Base-by-base conservation (phyloP, 2,113 vertebrate species). In the Taurulus bubalis region DNA sequence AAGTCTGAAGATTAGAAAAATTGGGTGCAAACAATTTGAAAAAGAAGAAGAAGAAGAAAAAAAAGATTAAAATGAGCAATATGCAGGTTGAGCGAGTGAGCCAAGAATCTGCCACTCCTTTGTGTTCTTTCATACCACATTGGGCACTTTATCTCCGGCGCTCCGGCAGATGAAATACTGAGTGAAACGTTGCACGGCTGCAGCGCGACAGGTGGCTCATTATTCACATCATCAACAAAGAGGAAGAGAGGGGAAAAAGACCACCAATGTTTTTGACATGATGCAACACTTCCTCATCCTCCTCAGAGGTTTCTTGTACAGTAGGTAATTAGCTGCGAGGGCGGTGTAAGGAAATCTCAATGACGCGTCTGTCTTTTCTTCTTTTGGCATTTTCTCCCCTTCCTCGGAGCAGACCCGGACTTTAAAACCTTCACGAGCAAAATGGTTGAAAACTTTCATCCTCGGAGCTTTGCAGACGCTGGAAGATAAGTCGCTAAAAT, bases 141-240 rank as follows among this genome's bases (percentile, higher is more conserved):
- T 56, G 67, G 85, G 68, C 32, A n/a, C 87, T 87, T 77, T 84
- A 79, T 78, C 90, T 86, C 86, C 71, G 2, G 32, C 0, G n/a
- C 83, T 71, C 75, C 22, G n/a, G 84, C 56, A 82, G 86, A 89
- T 75, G 83, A 92, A 89, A 92, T 34, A 70, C 70, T 55, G 81
- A 85, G 83, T 82, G 86, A 90, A 86, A 87, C 85, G 83, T 87
- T 83, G 73, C 85, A 88, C 77, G 87, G 82, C 70, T 89, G 34
- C 75, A 28, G 68, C 59, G 59, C 91, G 90, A 90, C 92, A 92
- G 93, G 91, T 92, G 91, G 90, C 89, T 95, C 92, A 93, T 93
- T 94, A 93, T 84, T 82, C 84, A 93, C 83, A 84, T 90, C 88
- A 85, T 85, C 90, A 82, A 80, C 82, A 88, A 86, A 82, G 82